Percentiles rank a stretch among this genome's conserved stretches.
These are phyloP conservation scores for Polydrusus pterygomalis DNA, from an alignment of 2,888 invertebrate species.

Conservation along the genomic window DNA sequence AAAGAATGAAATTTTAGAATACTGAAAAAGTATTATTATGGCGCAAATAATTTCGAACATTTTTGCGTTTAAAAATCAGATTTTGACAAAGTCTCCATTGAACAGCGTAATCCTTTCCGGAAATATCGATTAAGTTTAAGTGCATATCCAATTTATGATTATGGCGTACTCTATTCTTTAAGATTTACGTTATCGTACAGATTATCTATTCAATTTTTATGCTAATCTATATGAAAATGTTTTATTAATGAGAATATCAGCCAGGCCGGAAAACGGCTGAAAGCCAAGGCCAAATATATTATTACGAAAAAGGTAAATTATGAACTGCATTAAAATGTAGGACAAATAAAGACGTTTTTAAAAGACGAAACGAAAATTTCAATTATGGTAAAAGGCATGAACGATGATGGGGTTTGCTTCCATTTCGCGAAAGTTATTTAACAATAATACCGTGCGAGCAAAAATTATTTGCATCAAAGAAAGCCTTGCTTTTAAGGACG, in stretches of 20 bases:
- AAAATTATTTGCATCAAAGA: no score
- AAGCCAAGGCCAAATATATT: not conserved
- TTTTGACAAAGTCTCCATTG: not conserved
- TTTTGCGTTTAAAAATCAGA: not conserved
- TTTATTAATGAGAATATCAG: not conserved
- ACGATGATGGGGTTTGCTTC: no score
- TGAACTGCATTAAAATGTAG: not conserved
- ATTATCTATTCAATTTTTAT: slow-evolving; percentile 2
- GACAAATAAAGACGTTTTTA: not conserved
- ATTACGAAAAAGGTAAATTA: not conserved
- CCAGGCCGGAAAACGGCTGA: not conserved
- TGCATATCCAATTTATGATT: not conserved
- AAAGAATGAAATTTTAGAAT: no score
- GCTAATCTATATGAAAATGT: not conserved
- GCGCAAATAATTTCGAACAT: not conserved
- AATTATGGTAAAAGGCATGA: no score
- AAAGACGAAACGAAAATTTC: no score
- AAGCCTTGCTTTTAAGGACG: no score
- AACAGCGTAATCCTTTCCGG: not conserved
- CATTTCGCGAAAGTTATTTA: no score
- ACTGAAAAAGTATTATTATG: not conserved
- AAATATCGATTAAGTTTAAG: not conserved
- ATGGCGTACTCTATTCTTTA: not conserved
- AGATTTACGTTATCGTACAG: not conserved
- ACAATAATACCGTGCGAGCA: no score